These are phyloP conservation scores for Misgurnus mizolepis DNA, from an alignment of 2,113 vertebrate genomes.

Conservation along the genomic window DNA sequence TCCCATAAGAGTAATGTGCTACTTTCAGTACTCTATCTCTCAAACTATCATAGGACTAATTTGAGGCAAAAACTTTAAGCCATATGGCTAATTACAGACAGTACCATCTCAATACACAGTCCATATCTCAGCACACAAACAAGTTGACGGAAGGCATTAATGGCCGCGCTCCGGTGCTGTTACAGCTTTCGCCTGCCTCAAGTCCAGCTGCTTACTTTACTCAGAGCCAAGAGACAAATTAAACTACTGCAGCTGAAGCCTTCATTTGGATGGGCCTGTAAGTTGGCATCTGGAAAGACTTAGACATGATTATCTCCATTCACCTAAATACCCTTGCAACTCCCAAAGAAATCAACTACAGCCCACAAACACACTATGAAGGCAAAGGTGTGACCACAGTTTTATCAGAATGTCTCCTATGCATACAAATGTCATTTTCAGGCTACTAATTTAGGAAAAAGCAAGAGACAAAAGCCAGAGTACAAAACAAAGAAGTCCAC, in stretches of 20 bases:
- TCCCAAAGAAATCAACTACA: constrained; percentile 19
- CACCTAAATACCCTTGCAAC: constrained; percentile 22
- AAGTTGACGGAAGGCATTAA: background rate
- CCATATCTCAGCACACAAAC: constrained; percentile 21
- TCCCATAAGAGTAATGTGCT: no score
- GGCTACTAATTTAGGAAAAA: background rate
- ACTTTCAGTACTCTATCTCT: background rate
- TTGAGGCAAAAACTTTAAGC: background rate
- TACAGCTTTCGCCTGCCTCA: constrained; percentile 30
- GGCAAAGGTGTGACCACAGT: background rate
- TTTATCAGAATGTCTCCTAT: background rate
- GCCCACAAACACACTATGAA: background rate
- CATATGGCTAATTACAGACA: background rate
- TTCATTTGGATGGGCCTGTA: constrained; percentile 23
- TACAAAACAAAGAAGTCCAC: constrained; percentile 42
- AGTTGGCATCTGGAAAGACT: constrained; percentile 35
- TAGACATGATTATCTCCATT: constrained; percentile 37
- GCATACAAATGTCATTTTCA: background rate
- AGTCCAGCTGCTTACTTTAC: constrained; percentile 38
- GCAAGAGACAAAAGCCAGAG: background rate
- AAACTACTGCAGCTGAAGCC: constrained; percentile 28
- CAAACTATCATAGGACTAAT: background rate
- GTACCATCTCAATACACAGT: constrained; percentile 18
- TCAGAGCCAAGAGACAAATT: constrained; percentile 43
- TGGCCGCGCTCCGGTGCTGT: constrained; percentile 37